These are phyloP conservation scores for Charaxes varanes DNA, from an alignment of 1,140 invertebrate genomes.

Conservation along the genomic window DNA sequence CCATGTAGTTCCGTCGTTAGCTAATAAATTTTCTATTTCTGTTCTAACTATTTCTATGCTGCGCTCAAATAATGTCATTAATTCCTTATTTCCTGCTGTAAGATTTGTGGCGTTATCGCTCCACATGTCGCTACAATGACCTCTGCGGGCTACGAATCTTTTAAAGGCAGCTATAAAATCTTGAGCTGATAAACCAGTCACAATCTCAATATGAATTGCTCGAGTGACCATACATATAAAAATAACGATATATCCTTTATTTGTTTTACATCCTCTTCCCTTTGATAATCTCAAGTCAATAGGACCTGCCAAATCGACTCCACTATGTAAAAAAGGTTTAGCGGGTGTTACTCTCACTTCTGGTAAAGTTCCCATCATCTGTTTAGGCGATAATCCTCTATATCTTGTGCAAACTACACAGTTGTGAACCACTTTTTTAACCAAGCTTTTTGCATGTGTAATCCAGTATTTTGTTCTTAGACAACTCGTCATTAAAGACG, in stretches of 20 bases:
- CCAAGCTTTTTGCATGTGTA: not conserved
- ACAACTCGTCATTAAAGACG: slow-evolving; percentile 7
- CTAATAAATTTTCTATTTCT: slow-evolving; percentile 22
- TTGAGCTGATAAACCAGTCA: not conserved
- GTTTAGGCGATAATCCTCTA: too few relatives aligned
- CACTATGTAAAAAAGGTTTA: slow-evolving; percentile 15
- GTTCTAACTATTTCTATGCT: slow-evolving; percentile 22
- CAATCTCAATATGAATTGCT: not conserved
- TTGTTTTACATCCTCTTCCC: too few relatives aligned
- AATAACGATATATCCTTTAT: too few relatives aligned
- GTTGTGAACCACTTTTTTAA: slow-evolving; percentile 1
- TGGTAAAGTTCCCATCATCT: slow-evolving; percentile 18
- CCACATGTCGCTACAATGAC: not conserved
- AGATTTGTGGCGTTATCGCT: not conserved
- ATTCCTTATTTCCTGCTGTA: not conserved
- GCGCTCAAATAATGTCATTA: slow-evolving; percentile 4
- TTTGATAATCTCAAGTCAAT: slow-evolving; percentile 20
- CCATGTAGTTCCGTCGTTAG: slow-evolving; percentile 23
- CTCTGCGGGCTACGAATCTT: not conserved
- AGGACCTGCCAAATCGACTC: slow-evolving; percentile 20
- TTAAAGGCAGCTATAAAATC: not conserved
- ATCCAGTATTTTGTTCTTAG: slow-evolving; percentile 7
- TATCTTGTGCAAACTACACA: slow-evolving; percentile 7
- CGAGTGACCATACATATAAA: too few relatives aligned
- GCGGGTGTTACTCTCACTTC: slow-evolving; percentile 9